phyloP scores from a whole-genome alignment of 2,797 vertebrate species.

The Melanogrammus aeglefinus region DNA sequence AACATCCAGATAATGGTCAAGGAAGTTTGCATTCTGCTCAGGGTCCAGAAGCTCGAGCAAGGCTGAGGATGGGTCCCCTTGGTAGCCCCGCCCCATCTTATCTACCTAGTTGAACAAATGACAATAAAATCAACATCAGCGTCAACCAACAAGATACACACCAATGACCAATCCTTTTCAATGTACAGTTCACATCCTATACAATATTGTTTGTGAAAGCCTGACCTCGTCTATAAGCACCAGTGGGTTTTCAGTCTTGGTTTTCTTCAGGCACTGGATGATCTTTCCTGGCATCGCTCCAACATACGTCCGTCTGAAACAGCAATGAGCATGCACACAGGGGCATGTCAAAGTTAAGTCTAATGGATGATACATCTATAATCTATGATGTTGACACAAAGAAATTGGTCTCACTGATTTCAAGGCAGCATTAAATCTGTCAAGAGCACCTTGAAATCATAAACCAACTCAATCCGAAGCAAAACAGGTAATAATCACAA shows the following conservation, averaged over 20 bases:
- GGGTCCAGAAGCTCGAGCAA: slow-evolving; percentile 93
- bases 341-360: background rate
- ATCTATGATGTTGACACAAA: background rate
- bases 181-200: slow-evolving; percentile 2
- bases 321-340: background rate
- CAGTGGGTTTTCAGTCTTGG: slow-evolving; percentile 94
- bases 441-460: background rate
- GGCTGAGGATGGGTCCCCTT: slow-evolving; percentile 94
- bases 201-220: background rate
- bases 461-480: background rate
- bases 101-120: slow-evolving; percentile 79
- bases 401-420: background rate
- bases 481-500: background rate
- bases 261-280: slow-evolving; percentile 98
- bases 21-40: slow-evolving; percentile 94
- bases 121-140: background rate
- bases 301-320: slow-evolving; percentile 89
- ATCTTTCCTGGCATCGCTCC: slow-evolving; percentile 98
- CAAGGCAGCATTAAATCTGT: background rate
- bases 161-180: background rate
- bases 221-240: slow-evolving; percentile 95
- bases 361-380: background rate
- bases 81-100: slow-evolving; percentile 96
- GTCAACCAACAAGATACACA: background rate
- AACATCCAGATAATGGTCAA: slow-evolving; percentile 97